Conservation (phyloP, 2,888 invertebrate species). For the Clusia tigrina region DNA sequence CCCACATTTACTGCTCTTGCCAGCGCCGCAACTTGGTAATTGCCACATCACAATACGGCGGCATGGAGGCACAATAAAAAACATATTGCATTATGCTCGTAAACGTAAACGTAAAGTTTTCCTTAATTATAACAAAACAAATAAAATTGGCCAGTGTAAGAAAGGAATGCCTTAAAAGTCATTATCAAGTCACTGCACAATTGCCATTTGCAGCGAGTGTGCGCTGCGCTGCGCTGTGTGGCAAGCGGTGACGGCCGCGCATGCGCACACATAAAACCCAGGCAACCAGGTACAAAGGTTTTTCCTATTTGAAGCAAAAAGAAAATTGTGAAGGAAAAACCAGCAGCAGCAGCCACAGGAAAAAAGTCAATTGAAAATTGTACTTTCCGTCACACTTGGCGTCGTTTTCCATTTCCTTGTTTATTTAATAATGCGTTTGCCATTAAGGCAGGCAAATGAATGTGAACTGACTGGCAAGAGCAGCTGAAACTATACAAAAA, state of each 20-base stretch:
- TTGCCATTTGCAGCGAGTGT: not conserved
- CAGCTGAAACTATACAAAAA: conserved; percentile 1
- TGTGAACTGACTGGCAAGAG: not conserved
- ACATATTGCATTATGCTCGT: too few relatives aligned
- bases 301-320: conserved; percentile 9
- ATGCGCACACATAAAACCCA: not conserved
- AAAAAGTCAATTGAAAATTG: conserved; percentile 25
- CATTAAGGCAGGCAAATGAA: not conserved
- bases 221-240: not conserved
- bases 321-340: conserved; percentile 25
- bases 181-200: not conserved
- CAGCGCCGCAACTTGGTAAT: too few relatives aligned
- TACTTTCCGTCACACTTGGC: conserved; percentile 50
- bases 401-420: conserved; percentile 53
- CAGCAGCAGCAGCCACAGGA: conserved; percentile 22
- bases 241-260: not conserved
- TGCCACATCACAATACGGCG: too few relatives aligned
- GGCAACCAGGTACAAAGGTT: conserved; percentile 5
- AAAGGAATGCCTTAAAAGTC: not conserved
- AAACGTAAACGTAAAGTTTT: not conserved
- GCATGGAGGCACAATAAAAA: too few relatives aligned
- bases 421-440: conserved; percentile 27
- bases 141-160: not conserved
- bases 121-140: not conserved
- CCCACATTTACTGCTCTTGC: too few relatives aligned